phyloP scores from a whole-genome alignment of 2,113 vertebrate genomes.

The Ramphastos sulfuratus region DNA sequence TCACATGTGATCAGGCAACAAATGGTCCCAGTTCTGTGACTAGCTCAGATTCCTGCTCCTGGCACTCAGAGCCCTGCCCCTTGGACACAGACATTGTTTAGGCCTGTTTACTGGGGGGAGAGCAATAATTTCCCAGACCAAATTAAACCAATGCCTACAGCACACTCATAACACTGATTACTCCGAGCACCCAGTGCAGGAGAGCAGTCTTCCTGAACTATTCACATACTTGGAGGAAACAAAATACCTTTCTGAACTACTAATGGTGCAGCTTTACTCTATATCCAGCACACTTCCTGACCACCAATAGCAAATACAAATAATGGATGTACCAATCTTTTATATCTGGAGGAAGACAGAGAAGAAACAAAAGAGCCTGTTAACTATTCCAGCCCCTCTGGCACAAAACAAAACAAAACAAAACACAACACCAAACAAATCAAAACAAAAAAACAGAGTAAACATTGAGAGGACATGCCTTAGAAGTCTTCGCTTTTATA shows the following conservation, averaged over 20 bases:
- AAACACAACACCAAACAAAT: no score
- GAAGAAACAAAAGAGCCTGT: background rate
- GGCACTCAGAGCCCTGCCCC: background rate
- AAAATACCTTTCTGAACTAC: background rate
- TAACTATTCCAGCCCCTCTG: constrained; percentile 5
- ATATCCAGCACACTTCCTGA: background rate
- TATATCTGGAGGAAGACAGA: background rate
- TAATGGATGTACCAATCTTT: background rate
- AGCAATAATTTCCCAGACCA: background rate
- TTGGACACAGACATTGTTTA: background rate
- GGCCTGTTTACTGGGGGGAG: background rate
- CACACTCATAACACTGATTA: background rate
- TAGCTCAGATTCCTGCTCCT: background rate
- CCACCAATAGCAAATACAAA: constrained; percentile 7
- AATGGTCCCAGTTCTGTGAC: rapidly evolving
- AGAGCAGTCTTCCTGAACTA: background rate
- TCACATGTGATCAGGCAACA: rapidly evolving
- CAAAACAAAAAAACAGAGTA: background rate
- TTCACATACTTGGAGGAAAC: background rate
- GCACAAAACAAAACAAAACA: background rate
- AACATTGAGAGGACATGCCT: background rate
- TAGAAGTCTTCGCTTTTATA: constrained; percentile 33
- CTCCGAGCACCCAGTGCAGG: rapidly evolving
- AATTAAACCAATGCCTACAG: background rate
- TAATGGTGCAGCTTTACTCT: background rate